A percentile compares a stretch with the other conserved stretches of the same genome.
phyloP scores from a whole-genome alignment of 2,113 vertebrate species.

The Sceloporus tristichus region DNA sequence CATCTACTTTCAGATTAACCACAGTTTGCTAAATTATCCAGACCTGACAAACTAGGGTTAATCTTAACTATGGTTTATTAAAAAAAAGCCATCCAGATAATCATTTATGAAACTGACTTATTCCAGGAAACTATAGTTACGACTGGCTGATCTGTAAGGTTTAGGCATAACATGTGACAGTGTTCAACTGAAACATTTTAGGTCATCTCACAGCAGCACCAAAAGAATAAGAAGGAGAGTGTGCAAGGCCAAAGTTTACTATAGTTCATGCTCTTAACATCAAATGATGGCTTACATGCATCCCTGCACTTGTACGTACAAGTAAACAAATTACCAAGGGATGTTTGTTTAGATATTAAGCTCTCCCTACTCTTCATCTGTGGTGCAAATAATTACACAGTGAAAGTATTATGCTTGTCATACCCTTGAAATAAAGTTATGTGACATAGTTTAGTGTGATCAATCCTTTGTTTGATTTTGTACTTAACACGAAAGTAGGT shows the following conservation, averaged over 20 bases:
- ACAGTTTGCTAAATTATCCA: too few relatives aligned
- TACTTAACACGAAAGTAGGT: not conserved
- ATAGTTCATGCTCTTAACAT: not conserved
- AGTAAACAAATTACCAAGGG: not conserved
- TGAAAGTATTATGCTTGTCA: not conserved
- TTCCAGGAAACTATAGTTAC: too few relatives aligned
- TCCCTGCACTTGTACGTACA: not conserved
- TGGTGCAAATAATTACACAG: not conserved
- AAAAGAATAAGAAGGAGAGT: too few relatives aligned
- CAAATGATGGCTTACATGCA: too few relatives aligned
- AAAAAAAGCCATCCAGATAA: too few relatives aligned
- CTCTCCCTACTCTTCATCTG: not conserved
- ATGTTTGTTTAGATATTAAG: not conserved
- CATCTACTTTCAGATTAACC: too few relatives aligned
- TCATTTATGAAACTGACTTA: too few relatives aligned
- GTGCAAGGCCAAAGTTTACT: not conserved
- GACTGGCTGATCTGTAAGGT: too few relatives aligned
- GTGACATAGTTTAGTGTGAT: not conserved
- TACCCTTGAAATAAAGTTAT: not conserved
- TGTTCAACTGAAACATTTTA: not conserved
- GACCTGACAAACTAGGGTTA: too few relatives aligned
- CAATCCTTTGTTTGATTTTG: conserved; percentile 4
- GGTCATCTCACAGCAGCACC: too few relatives aligned
- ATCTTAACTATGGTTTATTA: too few relatives aligned
- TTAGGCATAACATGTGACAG: too few relatives aligned